Conservation (phyloP, 1,140 invertebrate species). For the Macrobrachium nipponense region DNA sequence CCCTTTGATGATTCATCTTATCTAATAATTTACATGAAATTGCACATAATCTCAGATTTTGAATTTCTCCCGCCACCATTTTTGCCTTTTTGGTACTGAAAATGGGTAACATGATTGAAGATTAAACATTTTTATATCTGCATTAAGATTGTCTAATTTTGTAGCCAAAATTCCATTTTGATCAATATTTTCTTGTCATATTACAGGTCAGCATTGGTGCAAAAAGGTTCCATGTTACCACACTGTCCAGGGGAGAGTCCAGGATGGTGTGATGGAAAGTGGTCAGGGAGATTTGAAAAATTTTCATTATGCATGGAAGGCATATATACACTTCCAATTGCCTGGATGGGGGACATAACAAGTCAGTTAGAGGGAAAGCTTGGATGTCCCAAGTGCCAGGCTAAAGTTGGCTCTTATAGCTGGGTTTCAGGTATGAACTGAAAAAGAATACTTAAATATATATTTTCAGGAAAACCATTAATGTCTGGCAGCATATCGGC, state of each 20-base stretch:
- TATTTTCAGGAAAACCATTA: too few relatives aligned
- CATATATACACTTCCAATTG: slow-evolving; percentile 43
- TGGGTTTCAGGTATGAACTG: slow-evolving; percentile 35
- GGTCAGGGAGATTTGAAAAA: slow-evolving; percentile 13
- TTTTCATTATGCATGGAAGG: slow-evolving; percentile 25
- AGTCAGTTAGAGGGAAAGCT: slow-evolving; percentile 36
- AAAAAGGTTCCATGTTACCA: slow-evolving; percentile 12
- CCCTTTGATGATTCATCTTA: too few relatives aligned
- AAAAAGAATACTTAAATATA: not conserved
- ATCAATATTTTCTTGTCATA: not conserved
- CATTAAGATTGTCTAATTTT: not conserved
- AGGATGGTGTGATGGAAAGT: slow-evolving; percentile 39
- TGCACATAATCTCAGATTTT: too few relatives aligned
- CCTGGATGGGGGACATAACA: slow-evolving; percentile 39
- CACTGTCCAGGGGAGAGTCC: slow-evolving; percentile 40
- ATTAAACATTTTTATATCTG: not conserved
- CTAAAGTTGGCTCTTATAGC: slow-evolving; percentile 40
- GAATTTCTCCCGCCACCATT: not conserved
- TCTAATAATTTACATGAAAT: too few relatives aligned
- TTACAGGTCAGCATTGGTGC: slow-evolving; percentile 36
- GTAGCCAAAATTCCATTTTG: not conserved
- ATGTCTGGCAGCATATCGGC: too few relatives aligned
- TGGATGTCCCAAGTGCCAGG: slow-evolving; percentile 36
- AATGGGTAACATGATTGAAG: not conserved
- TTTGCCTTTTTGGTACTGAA: not conserved